Evolutionary conservation across 2,113 vertebrate species (phyloP), one percentile per base, ranked within the genome.

Genomic region (Nansenia antarctica): DNA sequence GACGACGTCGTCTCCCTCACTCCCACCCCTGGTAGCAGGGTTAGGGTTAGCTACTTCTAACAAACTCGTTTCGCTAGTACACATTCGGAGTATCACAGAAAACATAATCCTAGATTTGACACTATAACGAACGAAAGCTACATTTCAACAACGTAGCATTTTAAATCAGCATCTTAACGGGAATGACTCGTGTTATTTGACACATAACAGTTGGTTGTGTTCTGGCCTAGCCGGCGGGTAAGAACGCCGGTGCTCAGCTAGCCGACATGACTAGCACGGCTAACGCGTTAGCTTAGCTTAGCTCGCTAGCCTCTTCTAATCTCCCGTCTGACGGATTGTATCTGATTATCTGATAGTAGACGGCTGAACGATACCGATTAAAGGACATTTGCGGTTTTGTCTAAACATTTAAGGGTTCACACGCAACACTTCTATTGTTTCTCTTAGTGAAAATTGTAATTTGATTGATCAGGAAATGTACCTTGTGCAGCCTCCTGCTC

Each of bases 401-500:
- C 45, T 1, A n/a, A 7, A 49, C 5, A 49, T 49, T 20, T 49
- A 8, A n/a, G n/a, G n/a, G n/a, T n/a, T n/a, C n/a, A n/a, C n/a
- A n/a, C n/a, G n/a, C n/a, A n/a, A 20, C 22, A 22, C 18, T 54
- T 20, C 20, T 5, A 57, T 54, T 27, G 37, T 49, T 22, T 47
- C 30, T 54, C n/a, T 42, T 9, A 26, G n/a, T 3, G 6, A 30
- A 20, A 20, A 39, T 12, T 8, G 11, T 62, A 61, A 76, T 54
- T n/a, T 9, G 29, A 78, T 47, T 76, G 62, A 31, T 77, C 45
- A 32, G 66, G 59, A 75, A 71, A 84, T 85, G 92, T 94, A 94
- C 94, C 94, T 94, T 94, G 86, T 92, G 91, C 89, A 94, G 92
- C 91, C 94, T 92, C 90, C 90, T 93, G 92, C 94, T 94, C 90